Conservation (phyloP, 2,888 invertebrate genomes). For the Epinotia bilunana region DNA sequence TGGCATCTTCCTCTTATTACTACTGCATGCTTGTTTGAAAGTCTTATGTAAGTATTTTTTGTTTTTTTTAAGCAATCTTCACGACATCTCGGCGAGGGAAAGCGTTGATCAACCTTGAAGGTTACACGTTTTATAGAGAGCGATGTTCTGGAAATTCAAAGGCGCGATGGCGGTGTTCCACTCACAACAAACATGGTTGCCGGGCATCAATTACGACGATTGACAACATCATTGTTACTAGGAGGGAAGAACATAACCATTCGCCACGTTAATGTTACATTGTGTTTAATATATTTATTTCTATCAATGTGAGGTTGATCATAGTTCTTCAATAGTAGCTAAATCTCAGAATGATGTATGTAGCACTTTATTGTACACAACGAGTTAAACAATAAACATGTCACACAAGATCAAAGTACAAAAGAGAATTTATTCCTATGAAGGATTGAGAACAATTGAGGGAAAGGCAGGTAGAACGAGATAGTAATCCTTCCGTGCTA, state of each 20-base stretch:
- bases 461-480: too few relatives aligned
- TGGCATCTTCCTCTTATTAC: too few relatives aligned
- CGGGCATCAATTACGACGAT: not conserved
- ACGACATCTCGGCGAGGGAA: constrained; percentile 1
- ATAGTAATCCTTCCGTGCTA: too few relatives aligned
- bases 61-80: not conserved
- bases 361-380: not conserved
- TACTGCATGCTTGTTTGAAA: not conserved
- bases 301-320: not conserved
- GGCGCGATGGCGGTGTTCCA: not conserved
- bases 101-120: not conserved
- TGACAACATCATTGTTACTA: not conserved
- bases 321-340: not conserved
- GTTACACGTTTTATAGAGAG: not conserved
- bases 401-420: too few relatives aligned
- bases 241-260: not conserved
- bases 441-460: too few relatives aligned
- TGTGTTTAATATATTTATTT: too few relatives aligned
- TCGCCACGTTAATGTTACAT: too few relatives aligned
- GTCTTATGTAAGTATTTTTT: constrained; percentile 11
- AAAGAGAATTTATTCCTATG: too few relatives aligned
- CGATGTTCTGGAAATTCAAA: not conserved
- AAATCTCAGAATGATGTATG: not conserved
- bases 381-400: too few relatives aligned
- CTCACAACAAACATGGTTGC: not conserved